Conservation (phyloP, 2,113 vertebrate genomes). For the Sinocyclocheilus maitianheensis region DNA sequence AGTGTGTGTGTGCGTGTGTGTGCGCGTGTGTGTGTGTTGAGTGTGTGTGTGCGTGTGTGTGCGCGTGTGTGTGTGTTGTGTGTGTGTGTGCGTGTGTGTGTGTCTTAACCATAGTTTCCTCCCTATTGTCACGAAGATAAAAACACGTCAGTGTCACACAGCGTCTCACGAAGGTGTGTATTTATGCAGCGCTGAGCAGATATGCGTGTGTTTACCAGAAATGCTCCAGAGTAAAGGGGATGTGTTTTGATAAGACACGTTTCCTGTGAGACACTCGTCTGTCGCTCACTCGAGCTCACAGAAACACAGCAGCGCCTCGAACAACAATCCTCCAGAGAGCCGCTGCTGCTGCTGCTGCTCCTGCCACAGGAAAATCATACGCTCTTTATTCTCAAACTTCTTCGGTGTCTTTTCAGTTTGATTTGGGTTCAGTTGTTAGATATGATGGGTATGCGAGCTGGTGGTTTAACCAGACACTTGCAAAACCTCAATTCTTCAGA, state of each 20-base stretch:
- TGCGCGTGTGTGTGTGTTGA: too few relatives aligned
- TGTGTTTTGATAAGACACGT: conserved; percentile 46
- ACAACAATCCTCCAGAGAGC: conserved; percentile 30
- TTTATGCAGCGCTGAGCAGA: conserved; percentile 1
- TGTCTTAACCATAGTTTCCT: not conserved
- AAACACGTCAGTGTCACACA: not conserved
- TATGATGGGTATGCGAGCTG: not conserved
- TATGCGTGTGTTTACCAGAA: conserved; percentile 41
- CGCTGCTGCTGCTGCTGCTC: not conserved
- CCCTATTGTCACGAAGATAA: not conserved
- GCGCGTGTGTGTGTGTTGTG: too few relatives aligned
- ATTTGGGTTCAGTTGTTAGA: not conserved
- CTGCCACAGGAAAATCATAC: not conserved
- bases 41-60: too few relatives aligned
- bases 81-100: not conserved
- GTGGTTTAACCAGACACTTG: not conserved
- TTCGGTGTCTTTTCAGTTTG: not conserved
- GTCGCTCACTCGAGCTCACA: conserved; percentile 9
- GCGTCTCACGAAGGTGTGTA: conserved; percentile 10
- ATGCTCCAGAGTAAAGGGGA: conserved; percentile 42
- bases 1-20: not conserved
- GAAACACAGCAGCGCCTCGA: not conserved
- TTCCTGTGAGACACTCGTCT: conserved; percentile 43
- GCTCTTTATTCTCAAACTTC: not conserved
- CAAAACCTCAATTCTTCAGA: not conserved